Evolutionary conservation across 2,113 vertebrate genomes (phyloP).

Genomic region (Phoenicopterus ruber): DNA sequence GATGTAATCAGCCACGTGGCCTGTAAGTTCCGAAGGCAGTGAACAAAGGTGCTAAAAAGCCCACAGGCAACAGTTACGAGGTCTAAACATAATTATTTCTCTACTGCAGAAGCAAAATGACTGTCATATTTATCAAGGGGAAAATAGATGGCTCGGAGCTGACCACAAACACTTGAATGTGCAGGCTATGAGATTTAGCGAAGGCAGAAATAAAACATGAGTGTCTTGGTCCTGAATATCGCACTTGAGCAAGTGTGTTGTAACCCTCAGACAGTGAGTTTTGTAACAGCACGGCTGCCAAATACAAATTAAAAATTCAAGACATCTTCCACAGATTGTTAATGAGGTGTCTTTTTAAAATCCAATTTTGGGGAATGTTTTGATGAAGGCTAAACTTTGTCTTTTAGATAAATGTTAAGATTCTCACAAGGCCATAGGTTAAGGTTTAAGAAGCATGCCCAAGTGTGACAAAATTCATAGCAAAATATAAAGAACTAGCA

Average conservation of each 20-base stretch:
- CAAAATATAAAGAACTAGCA: neutral
- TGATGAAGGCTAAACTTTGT: neutral
- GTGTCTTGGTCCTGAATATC: neutral
- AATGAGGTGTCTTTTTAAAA: neutral
- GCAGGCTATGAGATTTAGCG: neutral
- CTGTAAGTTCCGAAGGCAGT: neutral
- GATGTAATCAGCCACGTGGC: neutral
- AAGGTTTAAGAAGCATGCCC: neutral
- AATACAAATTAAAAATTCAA: neutral
- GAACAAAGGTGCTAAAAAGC: neutral
- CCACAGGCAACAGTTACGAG: neutral
- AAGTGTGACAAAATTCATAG: neutral
- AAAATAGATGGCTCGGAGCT: neutral
- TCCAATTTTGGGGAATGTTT: neutral
- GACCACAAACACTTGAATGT: neutral
- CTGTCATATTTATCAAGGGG: neutral
- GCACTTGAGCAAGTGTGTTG: neutral
- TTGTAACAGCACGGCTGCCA: neutral
- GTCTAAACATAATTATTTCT: slow-evolving; percentile 4
- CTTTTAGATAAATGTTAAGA: neutral
- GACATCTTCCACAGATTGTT: neutral
- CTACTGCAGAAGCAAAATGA: neutral
- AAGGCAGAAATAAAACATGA: neutral
- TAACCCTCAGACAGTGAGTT: neutral
- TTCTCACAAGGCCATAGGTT: neutral